Conservation (phyloP, 35 echinoderm and acorn worm species). For the Apostichopus parvimensis region DNA sequence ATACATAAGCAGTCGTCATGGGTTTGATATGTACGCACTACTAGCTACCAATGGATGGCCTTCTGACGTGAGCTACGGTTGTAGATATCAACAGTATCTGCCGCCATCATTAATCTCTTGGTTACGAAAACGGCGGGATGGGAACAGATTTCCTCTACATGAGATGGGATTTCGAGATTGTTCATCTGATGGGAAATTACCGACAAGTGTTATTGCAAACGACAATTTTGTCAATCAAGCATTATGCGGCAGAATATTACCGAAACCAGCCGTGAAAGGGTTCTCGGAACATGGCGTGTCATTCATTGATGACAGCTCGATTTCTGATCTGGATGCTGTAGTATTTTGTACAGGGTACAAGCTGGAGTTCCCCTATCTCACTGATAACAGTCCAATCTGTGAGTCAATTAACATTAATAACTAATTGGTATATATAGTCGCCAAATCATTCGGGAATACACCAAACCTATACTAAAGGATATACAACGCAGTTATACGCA, state of each 20-base stretch:
- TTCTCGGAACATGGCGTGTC: neutral
- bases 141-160: neutral
- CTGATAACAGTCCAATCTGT: neutral
- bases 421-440: too few relatives aligned
- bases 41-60: conserved; percentile 29
- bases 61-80: neutral
- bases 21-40: neutral
- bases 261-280: neutral
- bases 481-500: too few relatives aligned
- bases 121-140: neutral
- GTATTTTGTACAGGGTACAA: neutral
- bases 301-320: neutral
- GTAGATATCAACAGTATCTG: neutral
- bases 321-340: neutral
- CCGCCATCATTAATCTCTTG: neutral
- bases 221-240: neutral
- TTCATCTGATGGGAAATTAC: neutral
- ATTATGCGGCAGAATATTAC: neutral
- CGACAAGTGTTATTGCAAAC: neutral
- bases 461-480: too few relatives aligned
- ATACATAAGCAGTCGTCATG: neutral
- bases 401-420: too few relatives aligned
- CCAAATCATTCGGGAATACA: too few relatives aligned
- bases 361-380: neutral
- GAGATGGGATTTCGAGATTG: neutral